phyloP scores from a whole-genome alignment of 2,888 invertebrate species.

The Mechanitis messenoides region DNA sequence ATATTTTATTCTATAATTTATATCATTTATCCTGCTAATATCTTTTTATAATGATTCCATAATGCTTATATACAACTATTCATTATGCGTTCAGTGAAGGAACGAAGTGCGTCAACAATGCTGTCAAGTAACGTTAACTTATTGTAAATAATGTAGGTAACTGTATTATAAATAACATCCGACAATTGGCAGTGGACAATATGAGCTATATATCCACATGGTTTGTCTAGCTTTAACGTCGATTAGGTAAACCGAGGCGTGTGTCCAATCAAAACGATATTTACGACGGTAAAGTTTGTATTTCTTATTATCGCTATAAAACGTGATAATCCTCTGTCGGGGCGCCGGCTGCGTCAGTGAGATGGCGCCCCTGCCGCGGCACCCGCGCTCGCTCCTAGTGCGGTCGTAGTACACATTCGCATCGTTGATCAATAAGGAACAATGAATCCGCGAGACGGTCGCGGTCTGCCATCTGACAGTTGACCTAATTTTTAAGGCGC shows the following conservation, averaged over 20 bases:
- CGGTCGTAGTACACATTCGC: slow-evolving; percentile 36
- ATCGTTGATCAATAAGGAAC: slow-evolving; percentile 51
- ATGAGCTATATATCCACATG: slow-evolving; percentile 44
- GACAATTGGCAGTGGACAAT: slow-evolving; percentile 46
- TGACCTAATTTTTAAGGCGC: slow-evolving; percentile 32
- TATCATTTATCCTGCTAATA: too few relatives aligned
- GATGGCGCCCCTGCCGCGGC: slow-evolving; percentile 37
- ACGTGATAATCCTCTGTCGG: slow-evolving; percentile 54
- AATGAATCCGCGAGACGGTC: slow-evolving; percentile 45
- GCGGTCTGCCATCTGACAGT: slow-evolving; percentile 37
- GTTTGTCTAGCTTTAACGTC: slow-evolving; percentile 44
- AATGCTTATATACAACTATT: not conserved
- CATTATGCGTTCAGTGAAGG: slow-evolving; percentile 33
- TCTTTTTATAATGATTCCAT: not conserved
- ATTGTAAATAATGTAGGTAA: slow-evolving; percentile 55
- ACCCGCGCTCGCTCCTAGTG: slow-evolving; percentile 36
- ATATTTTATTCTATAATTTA: too few relatives aligned
- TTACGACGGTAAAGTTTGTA: slow-evolving; percentile 54
- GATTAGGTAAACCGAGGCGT: slow-evolving; percentile 56
- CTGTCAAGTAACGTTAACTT: slow-evolving; percentile 53
- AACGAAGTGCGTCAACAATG: slow-evolving; percentile 38
- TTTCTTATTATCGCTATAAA: slow-evolving; percentile 59
- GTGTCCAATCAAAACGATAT: slow-evolving; percentile 46
- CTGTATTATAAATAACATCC: slow-evolving; percentile 43
- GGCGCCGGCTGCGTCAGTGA: slow-evolving; percentile 39